Evolutionary conservation across 2,797 vertebrate genomes (phyloP).

Genomic region (Pipistrellus nathusii): DNA sequence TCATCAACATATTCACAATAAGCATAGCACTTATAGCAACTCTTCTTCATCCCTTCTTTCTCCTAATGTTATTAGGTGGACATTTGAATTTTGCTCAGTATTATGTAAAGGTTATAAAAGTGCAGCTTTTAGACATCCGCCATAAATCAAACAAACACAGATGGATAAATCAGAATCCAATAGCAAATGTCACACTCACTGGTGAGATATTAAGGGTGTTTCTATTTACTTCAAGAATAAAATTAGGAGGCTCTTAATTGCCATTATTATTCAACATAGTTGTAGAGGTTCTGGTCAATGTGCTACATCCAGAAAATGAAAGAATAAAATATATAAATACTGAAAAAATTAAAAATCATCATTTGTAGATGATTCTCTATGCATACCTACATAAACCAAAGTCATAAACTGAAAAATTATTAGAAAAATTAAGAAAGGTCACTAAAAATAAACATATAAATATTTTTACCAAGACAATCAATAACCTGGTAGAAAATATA

Average conservation of each 20-base stretch:
- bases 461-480: not conserved
- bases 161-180: conserved; percentile 36
- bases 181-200: not conserved
- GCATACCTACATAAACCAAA: conserved; percentile 33
- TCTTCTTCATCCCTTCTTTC: not conserved
- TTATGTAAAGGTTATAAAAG: not conserved
- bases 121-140: not conserved
- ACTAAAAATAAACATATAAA: conserved; percentile 38
- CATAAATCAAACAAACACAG: not conserved
- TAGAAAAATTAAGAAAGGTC: conserved; percentile 37
- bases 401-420: conserved; percentile 19
- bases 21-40: not conserved
- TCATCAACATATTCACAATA: conserved; percentile 9
- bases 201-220: conserved; percentile 32
- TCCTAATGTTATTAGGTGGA: not conserved
- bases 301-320: conserved; percentile 9
- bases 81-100: conserved; percentile 8
- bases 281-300: conserved; percentile 11
- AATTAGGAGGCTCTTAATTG: not conserved
- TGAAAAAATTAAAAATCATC: not conserved
- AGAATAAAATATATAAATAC: not conserved
- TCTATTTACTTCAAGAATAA: conserved; percentile 11
- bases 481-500: conserved; percentile 1
- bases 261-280: not conserved
- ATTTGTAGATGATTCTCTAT: not conserved